phyloP scores from a whole-genome alignment of 1,140 invertebrate species.

The Colletes gigas region DNA sequence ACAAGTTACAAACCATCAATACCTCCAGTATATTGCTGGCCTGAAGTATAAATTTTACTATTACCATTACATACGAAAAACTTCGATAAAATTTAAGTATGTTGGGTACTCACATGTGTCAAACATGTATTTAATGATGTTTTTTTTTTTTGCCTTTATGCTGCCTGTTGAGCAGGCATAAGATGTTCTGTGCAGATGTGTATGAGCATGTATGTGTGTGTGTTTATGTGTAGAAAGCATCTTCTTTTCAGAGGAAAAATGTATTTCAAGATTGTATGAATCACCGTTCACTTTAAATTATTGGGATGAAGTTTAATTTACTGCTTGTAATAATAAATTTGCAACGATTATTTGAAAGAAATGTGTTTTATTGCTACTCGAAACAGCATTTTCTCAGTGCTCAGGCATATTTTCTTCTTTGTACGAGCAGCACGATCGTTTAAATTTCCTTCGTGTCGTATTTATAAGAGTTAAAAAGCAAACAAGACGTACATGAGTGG shows the following conservation, averaged over 20 bases:
- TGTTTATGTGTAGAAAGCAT: slow-evolving; percentile 27
- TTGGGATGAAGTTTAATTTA: slow-evolving; percentile 39
- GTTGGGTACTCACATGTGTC: neutral
- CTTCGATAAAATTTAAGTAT: neutral
- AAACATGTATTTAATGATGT: neutral
- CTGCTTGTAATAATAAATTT: slow-evolving; percentile 44
- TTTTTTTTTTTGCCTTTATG: neutral
- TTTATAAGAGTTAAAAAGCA: slow-evolving; percentile 45
- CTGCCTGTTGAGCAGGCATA: slow-evolving; percentile 51
- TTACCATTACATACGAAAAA: neutral
- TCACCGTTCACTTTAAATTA: slow-evolving; percentile 21
- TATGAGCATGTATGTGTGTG: neutral
- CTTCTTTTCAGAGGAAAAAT: slow-evolving; percentile 2
- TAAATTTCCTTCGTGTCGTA: slow-evolving; percentile 25
- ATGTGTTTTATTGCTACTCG: slow-evolving; percentile 63
- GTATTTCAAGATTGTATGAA: neutral
- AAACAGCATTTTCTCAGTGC: slow-evolving; percentile 46
- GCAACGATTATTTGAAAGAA: slow-evolving; percentile 57
- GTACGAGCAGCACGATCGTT: slow-evolving; percentile 43
- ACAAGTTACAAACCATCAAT: slow-evolving; percentile 86
- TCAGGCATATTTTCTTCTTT: slow-evolving; percentile 35
- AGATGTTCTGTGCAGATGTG: neutral
- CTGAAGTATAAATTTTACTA: slow-evolving; percentile 74
- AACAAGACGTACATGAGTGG: slow-evolving; percentile 36
- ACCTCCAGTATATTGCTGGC: slow-evolving; percentile 86